A percentile compares a stretch with the other conserved stretches of the same genome.
These are phyloP conservation scores for Lomographa bimaculata DNA, from an alignment of 2,888 invertebrate species.

Conservation along the genomic window DNA sequence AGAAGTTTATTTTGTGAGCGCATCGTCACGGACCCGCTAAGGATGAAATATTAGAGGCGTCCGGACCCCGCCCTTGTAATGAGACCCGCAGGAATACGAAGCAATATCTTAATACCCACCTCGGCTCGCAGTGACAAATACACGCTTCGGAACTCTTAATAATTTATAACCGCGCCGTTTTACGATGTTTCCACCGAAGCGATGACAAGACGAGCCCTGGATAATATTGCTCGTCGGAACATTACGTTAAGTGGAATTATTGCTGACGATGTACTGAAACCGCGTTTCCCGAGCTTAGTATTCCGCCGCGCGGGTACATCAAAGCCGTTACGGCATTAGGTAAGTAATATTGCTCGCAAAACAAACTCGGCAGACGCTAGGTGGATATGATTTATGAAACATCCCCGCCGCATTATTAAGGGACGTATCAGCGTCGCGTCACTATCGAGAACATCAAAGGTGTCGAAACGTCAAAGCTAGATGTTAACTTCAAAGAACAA, in stretches of 20 bases:
- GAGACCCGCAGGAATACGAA: conserved; percentile 77
- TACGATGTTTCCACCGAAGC: conserved; percentile 59
- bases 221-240: conserved; percentile 57
- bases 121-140: conserved; percentile 76
- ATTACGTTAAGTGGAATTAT: conserved; percentile 61
- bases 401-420: conserved; percentile 41
- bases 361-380: conserved; percentile 50
- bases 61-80: conserved; percentile 68
- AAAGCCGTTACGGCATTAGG: conserved; percentile 52
- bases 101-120: conserved; percentile 81
- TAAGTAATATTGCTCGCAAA: conserved; percentile 49
- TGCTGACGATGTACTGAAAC: conserved; percentile 54
- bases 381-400: conserved; percentile 56
- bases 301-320: conserved; percentile 52
- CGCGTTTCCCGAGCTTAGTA: conserved; percentile 46
- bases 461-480: conserved; percentile 50
- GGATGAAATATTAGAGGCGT: conserved; percentile 75
- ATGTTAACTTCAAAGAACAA: conserved; percentile 68
- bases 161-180: conserved; percentile 74
- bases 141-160: conserved; percentile 75
- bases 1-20: conserved; percentile 45
- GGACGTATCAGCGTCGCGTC: conserved; percentile 39
- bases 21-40: conserved; percentile 50
- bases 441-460: conserved; percentile 66
- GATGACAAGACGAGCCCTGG: conserved; percentile 61